Evolutionary conservation across 2,113 vertebrate genomes (phyloP), one percentile per base, ranked within the genome.

Genomic region (Halichoerus grypus): DNA sequence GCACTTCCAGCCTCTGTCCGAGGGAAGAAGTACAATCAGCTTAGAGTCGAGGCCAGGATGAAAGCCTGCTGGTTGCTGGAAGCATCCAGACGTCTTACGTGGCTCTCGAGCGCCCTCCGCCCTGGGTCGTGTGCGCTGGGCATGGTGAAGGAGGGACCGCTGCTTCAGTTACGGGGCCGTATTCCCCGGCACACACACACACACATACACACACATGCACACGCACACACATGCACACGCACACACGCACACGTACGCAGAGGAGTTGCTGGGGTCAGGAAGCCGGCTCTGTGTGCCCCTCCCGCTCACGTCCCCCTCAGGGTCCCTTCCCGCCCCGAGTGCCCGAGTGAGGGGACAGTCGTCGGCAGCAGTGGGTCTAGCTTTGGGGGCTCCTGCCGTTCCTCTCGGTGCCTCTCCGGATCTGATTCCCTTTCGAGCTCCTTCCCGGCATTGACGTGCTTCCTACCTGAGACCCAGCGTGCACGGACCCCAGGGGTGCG

Each of bases 391-490:
- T 49, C 39, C 4, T 9, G 24, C 49, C 33, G 4, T 22, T 69
- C 18, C 49, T 61, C 19, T 46, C 24, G 1, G 0, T 36, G 77
- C 42, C 85, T 49, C 14, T 6, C 0, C 4, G 76, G 59, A 57
- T 15, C 69, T 12, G 57, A 77, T 36, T 51, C 7, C 39, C 5
- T 61, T 11, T 39, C 2, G 1, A 53, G 72, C 33, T 26, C 42
- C 53, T 51, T 85, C 63, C 39, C 33, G 82, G 79, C 31, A 2
- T 6, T 22, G 21, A 55, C 39, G 42, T 39, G 53, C n/a, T 88
- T 26, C n/a, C 26, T 16, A 13, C 24, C 49, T 0, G 0, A 36
- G 28, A 21, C 2, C 26, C 5, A 10, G 0, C 0, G 8, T 16
- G 59, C n/a, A 3, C 5, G 10, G 24, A 51, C 39, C 42, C 7